Percentiles rank a stretch among this genome's conserved stretches.
Evolutionary conservation across 2,888 invertebrate genomes (phyloP).

Genomic region (Leptopilina syphax): DNA sequence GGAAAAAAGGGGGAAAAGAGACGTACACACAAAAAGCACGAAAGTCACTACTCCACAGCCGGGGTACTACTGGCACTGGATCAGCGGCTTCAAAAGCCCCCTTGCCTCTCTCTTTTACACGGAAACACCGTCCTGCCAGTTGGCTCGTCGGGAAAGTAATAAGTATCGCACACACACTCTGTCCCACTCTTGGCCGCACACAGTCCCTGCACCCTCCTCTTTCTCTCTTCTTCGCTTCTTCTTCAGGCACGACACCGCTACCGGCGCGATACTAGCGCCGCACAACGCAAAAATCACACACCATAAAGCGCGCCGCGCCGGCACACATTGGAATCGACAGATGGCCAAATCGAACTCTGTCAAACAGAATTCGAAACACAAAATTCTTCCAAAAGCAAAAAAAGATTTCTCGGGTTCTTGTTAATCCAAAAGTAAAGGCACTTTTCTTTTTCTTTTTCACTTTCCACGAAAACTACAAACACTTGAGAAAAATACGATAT

Average conservation of each 20-base stretch:
- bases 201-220: background rate
- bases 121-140: conserved; percentile 21
- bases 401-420: too few relatives aligned
- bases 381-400: too few relatives aligned
- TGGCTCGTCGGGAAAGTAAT: conserved; percentile 46
- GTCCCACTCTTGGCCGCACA: conserved; percentile 22
- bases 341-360: conserved; percentile 59
- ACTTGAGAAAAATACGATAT: background rate
- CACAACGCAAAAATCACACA: conserved; percentile 33
- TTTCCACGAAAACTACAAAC: too few relatives aligned
- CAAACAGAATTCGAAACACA: conserved; percentile 37
- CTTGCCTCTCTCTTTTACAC: conserved; percentile 46
- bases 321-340: conserved; percentile 42
- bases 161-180: conserved; percentile 5
- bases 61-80: conserved; percentile 63
- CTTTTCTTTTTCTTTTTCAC: too few relatives aligned
- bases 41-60: conserved; percentile 61
- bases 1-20: conserved; percentile 39
- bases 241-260: conserved; percentile 2
- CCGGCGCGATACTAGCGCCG: conserved; percentile 21
- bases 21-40: conserved; percentile 51
- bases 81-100: conserved; percentile 54
- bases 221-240: background rate
- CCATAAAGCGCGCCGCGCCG: conserved; percentile 40
- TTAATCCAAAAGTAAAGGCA: conserved; percentile 1